Conservation (phyloP, 2,888 invertebrate species). For the Cantharis lateralis region DNA sequence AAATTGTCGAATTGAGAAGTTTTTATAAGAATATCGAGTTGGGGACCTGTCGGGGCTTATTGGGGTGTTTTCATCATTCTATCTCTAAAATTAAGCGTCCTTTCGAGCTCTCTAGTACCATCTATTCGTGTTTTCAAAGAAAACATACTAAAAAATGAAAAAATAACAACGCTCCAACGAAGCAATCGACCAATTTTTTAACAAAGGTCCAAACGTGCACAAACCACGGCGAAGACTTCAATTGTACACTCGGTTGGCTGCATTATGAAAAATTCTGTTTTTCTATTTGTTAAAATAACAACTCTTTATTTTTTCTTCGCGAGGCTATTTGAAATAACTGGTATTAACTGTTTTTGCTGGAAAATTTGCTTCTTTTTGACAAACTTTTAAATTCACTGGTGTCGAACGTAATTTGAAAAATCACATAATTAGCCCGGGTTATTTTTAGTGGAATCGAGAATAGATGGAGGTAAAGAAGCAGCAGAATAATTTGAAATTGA, state of each 20-base stretch:
- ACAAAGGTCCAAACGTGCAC: not conserved
- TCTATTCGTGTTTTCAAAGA: conserved; percentile 52
- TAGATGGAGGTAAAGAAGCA: not conserved
- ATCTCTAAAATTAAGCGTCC: conserved; percentile 9
- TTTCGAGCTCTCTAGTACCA: conserved; percentile 32
- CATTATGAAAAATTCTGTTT: conserved; percentile 38
- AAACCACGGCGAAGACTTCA: not conserved
- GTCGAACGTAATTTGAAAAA: not conserved
- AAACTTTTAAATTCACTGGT: not conserved
- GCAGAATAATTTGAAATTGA: not conserved
- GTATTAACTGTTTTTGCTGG: conserved; percentile 19
- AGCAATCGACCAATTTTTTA: conserved; percentile 14
- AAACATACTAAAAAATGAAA: conserved; percentile 54
- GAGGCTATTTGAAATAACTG: conserved; percentile 27
- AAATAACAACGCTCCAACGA: conserved; percentile 48
- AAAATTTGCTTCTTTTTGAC: conserved; percentile 6
- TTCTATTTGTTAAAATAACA: conserved; percentile 43
- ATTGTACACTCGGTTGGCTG: conserved; percentile 22
- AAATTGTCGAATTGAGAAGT: not conserved
- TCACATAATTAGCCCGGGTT: not conserved
- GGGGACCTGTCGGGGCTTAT: not conserved
- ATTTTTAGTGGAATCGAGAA: not conserved
- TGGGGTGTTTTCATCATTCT: conserved; percentile 8
- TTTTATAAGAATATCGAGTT: not conserved
- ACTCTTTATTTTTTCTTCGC: conserved; percentile 36